Base-by-base conservation (phyloP, 2,888 invertebrate species). In the Pardosa pseudoannulata region DNA sequence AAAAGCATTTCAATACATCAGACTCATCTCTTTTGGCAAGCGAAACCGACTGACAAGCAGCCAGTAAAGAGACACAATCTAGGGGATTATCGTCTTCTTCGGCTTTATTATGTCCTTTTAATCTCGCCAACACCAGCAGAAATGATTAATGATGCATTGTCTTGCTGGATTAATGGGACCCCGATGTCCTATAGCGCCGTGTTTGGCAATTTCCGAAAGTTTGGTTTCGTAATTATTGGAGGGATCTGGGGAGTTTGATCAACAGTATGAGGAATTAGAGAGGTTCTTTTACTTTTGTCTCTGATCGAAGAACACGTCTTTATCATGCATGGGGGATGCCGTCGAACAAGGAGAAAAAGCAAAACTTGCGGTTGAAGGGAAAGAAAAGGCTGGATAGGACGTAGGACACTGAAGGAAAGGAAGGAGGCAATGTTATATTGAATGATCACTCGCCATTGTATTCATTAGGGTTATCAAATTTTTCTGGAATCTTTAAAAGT, bases 121-220 rank as follows among this genome's bases (percentile, higher is more conserved):
- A 86, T 86, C 85, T 79, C 50, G 41, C 68, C 70, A 79, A 79
- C 79, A 73, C 73, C 68, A 62, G 31, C 79, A 86, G 85, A 86
- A 86, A 86, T 86, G 85, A 86, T 86, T 86, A 86, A 86, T 86
- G 85, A 75, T 73, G 83, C 73, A 85, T 85, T 85, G 83, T 67
- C 78, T 73, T 65, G 41, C 36, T 68, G 83, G 83, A 85, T 85
- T 85, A 85, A 78, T 85, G 64, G 73, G 67, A 79, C 78, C 29
- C 31, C 32, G 73, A 85, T 78, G 83, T 85, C 78, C 78, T 85
- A 78, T 78, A 56, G n/a, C 46, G 64, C 73, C 31, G 64, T 31
- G 67, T 76, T 85, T 72, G 78, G 78, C 67, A 78, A 85, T 65
- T 78, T 85, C 41, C n/a, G 71, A 67, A 68, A 78, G 39, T 75